Evolutionary conservation across 2,888 invertebrate species (phyloP).

Genomic region (Pachydiplax longipennis): DNA sequence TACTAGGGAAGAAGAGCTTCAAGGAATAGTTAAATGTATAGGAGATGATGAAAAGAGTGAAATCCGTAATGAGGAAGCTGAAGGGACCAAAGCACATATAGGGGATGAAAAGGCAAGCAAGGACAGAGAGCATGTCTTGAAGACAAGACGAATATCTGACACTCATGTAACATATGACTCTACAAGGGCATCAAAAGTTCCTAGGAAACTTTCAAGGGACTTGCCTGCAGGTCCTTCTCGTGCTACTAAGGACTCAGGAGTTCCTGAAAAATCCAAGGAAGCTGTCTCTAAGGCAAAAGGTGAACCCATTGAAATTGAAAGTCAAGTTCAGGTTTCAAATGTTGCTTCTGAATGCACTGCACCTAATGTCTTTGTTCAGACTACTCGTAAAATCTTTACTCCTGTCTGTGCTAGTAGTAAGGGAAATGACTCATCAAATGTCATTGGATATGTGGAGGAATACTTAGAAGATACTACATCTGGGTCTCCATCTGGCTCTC

Average conservation of each 20-base stretch:
- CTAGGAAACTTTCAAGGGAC: not conserved
- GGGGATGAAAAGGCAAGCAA: not conserved
- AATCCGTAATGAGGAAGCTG: not conserved
- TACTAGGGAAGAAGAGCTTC: not conserved
- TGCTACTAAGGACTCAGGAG: not conserved
- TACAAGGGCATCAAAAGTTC: not conserved
- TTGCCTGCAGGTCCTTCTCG: not conserved
- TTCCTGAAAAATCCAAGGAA: not conserved
- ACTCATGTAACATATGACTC: slow-evolving; percentile 45
- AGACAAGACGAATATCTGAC: slow-evolving; percentile 53
- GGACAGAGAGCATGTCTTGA: slow-evolving; percentile 53
- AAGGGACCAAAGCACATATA: not conserved
- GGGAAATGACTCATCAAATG: slow-evolving; percentile 62
- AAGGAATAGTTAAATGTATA: not conserved
- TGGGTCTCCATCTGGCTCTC: slow-evolving; percentile 50
- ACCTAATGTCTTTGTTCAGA: slow-evolving; percentile 77
- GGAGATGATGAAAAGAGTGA: not conserved
- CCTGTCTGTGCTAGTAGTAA: slow-evolving; percentile 70
- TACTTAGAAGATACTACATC: not conserved
- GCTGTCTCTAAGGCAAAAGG: too few relatives aligned
- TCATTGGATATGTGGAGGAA: slow-evolving; percentile 63
- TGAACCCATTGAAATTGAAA: not conserved
- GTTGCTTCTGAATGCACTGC: slow-evolving; percentile 51
- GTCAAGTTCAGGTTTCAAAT: not conserved
- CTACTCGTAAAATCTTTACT: slow-evolving; percentile 80